Base-by-base conservation (phyloP, 64 coral and sea anemone genomes). In the Catalaphyllia jardinei region DNA sequence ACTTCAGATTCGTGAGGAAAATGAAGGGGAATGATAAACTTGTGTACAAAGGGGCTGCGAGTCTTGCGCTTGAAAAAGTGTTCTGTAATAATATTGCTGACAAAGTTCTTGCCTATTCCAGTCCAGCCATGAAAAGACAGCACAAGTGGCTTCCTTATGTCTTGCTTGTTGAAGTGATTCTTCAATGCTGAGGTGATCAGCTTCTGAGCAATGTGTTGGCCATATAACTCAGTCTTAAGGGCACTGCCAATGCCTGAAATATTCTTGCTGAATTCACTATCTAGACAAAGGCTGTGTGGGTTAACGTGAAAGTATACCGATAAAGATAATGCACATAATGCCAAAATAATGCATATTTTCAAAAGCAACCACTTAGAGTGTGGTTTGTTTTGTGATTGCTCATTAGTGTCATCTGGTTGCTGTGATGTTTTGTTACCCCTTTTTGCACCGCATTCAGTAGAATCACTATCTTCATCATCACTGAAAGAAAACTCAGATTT, bases 91-190 rank as follows among this genome's bases (percentile, higher is more conserved):
- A 97, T 89, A 31, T 61, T 79, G 90, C 82, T 93, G 55, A 93
- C 95, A 94, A 87, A 94, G 77, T 93, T 97, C 69, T 97, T 97
- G 1, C 95, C 94, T 71, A 86, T 87, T 74, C 94, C 94, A 73
- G 90, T 96, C 94, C 94, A 96, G 1, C 94, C 94, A 90, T 96
- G 94, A 63, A 96, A 83, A 20, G 94, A 92, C 4, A 96, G 25
- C 0, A 96, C 94, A 19, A 96, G 78, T 38, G 94, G 94, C 73
- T 96, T 96, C 20, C 86, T 86, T 8, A 27, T 73, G 22, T 87
- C 67, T 22, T 60, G 60, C 62, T 87, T 88, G 52, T 22, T 75
- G 29, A 93, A 88, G 80, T 93, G 94, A 57, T 88, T 93, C 74
- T 93, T 93, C 18, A 96, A 35, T 42, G 90, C 88, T 39, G 87